Evolutionary conservation across 1,140 invertebrate species (phyloP).

Genomic region (Tetragonula clypearis): DNA sequence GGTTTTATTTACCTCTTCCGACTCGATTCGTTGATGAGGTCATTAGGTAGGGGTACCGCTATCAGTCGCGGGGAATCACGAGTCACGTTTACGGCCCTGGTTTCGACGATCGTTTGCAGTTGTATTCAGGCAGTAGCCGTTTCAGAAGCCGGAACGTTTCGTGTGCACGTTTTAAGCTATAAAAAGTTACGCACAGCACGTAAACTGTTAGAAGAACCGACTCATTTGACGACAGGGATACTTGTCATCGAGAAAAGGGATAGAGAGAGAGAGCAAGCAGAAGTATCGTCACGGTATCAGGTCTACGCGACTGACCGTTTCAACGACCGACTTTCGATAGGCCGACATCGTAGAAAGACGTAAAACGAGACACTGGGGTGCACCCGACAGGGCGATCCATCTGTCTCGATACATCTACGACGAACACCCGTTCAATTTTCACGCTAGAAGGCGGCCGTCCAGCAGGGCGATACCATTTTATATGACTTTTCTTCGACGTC

Average conservation of each 20-base stretch:
- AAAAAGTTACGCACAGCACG: slow-evolving; percentile 7
- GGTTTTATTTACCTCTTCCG: background rate
- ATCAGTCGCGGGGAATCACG: background rate
- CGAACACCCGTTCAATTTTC: slow-evolving; percentile 76
- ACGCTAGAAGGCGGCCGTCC: slow-evolving; percentile 85
- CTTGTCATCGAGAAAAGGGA: slow-evolving; percentile 4
- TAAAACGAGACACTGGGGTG: slow-evolving; percentile 57
- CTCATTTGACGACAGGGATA: background rate
- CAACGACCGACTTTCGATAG: slow-evolving; percentile 33
- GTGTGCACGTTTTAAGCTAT: slow-evolving; percentile 40
- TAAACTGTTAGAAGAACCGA: background rate
- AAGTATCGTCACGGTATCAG: slow-evolving; percentile 32
- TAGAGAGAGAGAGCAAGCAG: background rate
- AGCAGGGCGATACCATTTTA: slow-evolving; percentile 91
- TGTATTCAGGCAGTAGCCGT: slow-evolving; percentile 71
- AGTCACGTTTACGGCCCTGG: slow-evolving; percentile 38
- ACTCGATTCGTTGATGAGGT: background rate
- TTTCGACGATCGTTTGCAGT: slow-evolving; percentile 51
- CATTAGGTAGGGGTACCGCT: background rate
- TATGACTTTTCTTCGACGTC: slow-evolving; percentile 91
- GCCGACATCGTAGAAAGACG: slow-evolving; percentile 25
- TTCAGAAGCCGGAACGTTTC: slow-evolving; percentile 57
- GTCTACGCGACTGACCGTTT: slow-evolving; percentile 23
- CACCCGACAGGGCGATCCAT: slow-evolving; percentile 75
- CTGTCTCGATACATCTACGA: slow-evolving; percentile 72